phyloP scores from a whole-genome alignment of 2,888 invertebrate species.

The Mythimna vitellina region DNA sequence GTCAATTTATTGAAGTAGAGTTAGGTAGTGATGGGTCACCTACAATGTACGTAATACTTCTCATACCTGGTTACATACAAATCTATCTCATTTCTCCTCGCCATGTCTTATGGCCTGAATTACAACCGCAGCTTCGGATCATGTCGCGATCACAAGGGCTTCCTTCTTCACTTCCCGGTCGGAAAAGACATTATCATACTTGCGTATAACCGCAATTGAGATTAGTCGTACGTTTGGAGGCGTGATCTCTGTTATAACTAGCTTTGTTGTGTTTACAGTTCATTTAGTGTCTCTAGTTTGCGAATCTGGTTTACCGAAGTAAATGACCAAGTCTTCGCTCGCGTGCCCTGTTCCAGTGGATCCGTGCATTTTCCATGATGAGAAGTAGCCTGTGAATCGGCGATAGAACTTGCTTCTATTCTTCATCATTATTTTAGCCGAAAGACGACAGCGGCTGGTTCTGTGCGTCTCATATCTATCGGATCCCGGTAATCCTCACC shows the following conservation, averaged over 20 bases:
- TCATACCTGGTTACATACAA: neutral
- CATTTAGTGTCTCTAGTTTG: neutral
- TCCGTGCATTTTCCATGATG: neutral
- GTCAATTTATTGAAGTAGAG: too few species aligned
- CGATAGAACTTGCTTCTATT: too few species aligned
- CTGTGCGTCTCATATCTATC: too few species aligned
- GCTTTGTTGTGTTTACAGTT: slow-evolving; percentile 11
- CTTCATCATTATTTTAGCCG: too few species aligned
- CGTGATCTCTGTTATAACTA: neutral
- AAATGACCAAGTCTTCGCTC: neutral
- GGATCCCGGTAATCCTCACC: too few species aligned
- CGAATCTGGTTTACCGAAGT: neutral
- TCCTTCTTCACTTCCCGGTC: slow-evolving; percentile 46
- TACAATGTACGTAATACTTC: too few species aligned
- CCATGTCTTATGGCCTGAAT: slow-evolving; percentile 22
- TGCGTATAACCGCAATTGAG: slow-evolving; percentile 48
- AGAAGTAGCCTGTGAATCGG: too few species aligned
- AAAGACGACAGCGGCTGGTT: too few species aligned
- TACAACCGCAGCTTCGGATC: slow-evolving; percentile 35
- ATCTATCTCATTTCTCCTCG: slow-evolving; percentile 1
- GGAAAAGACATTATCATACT: slow-evolving; percentile 47
- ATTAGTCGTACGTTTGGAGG: slow-evolving; percentile 41
- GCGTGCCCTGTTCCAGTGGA: neutral
- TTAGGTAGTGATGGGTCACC: too few species aligned
- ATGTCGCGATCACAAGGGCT: slow-evolving; percentile 42